Conservation (phyloP, 2,797 vertebrate genomes). For the Xiphorhynchus erythropygius region DNA sequence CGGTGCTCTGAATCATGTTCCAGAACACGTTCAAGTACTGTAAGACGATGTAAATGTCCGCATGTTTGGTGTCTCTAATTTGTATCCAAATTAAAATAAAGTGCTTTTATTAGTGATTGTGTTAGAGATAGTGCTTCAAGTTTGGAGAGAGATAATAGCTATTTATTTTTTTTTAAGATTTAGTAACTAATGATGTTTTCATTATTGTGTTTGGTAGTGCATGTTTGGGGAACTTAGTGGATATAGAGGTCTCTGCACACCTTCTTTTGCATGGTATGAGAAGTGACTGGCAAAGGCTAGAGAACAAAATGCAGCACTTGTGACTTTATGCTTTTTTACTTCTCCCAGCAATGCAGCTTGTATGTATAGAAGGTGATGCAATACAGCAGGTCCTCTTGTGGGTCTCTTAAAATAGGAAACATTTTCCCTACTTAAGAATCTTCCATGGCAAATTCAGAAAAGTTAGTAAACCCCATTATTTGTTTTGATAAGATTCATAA, state of each 20-base stretch:
- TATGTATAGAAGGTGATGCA: neutral
- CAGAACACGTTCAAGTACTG: neutral
- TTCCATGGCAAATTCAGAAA: neutral
- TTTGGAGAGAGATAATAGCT: neutral
- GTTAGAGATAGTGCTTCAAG: neutral
- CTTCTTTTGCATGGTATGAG: neutral
- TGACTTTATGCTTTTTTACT: neutral
- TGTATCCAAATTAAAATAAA: neutral
- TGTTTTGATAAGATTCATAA: neutral
- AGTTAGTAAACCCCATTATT: neutral
- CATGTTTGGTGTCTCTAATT: neutral
- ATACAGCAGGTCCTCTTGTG: neutral
- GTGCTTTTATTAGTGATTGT: neutral
- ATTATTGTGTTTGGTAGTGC: neutral
- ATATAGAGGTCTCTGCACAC: neutral
- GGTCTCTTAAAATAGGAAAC: neutral
- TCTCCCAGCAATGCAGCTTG: accelerated
- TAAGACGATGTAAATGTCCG: neutral
- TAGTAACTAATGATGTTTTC: neutral
- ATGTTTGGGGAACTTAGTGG: neutral
- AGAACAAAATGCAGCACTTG: neutral
- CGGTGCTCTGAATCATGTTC: neutral
- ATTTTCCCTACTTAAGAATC: neutral
- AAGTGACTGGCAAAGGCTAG: neutral
- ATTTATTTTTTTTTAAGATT: neutral